phyloP scores from a whole-genome alignment of 2,113 vertebrate species.

The Anthoscopus minutus region DNA sequence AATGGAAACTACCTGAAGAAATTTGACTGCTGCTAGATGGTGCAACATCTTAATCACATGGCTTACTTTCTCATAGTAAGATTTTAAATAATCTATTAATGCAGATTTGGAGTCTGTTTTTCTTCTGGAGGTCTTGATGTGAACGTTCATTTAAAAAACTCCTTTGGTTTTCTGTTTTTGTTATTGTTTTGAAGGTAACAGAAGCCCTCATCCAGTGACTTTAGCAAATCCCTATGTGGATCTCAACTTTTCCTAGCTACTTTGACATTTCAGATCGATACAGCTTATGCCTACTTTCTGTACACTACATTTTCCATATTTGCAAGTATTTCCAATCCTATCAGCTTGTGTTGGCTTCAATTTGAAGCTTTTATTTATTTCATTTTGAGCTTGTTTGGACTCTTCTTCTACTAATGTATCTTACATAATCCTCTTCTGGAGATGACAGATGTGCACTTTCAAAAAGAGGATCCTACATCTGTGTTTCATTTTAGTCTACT shows the following conservation, averaged over 20 bases:
- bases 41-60: not conserved
- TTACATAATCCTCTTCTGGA: constrained; percentile 21
- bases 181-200: not conserved
- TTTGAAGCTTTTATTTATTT: constrained; percentile 18
- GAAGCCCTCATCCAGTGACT: not conserved
- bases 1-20: not conserved
- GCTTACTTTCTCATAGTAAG: not conserved
- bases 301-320: not conserved
- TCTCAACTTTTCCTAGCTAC: not conserved
- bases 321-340: not conserved
- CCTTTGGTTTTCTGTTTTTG: not conserved
- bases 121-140: not conserved
- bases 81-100: not conserved
- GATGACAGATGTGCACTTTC: constrained; percentile 41
- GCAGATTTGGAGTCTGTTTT: not conserved
- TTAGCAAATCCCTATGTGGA: not conserved
- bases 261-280: not conserved
- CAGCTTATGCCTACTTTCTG: not conserved
- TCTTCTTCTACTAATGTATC: not conserved
- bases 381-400: not conserved
- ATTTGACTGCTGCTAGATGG: not conserved
- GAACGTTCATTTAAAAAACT: not conserved
- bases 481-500: not conserved
- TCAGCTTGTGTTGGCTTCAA: not conserved
- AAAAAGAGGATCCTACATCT: constrained; percentile 35